These are phyloP conservation scores for Microtus pennsylvanicus DNA, from an alignment of 2,113 vertebrate species.

Conservation along the genomic window DNA sequence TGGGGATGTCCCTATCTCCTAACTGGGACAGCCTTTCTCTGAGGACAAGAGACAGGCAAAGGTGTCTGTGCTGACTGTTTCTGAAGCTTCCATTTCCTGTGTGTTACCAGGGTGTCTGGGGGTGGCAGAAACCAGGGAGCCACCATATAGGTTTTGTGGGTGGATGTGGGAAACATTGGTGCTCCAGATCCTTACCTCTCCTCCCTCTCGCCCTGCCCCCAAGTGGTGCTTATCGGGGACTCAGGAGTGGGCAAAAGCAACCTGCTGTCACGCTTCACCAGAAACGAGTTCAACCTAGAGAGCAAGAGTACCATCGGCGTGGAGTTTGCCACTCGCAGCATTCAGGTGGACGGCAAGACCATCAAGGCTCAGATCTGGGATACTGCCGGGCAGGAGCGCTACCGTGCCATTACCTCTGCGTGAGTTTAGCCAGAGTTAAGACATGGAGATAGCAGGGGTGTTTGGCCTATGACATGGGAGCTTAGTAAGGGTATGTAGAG, in stretches of 20 bases:
- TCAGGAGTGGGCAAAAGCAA: slow-evolving; percentile 99
- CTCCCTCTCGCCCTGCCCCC: neutral
- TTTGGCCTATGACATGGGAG: neutral
- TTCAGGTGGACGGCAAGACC: slow-evolving; percentile 98
- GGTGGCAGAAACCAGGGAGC: neutral
- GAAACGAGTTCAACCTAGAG: slow-evolving; percentile 99
- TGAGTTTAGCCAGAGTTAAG: slow-evolving; percentile 83
- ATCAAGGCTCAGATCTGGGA: slow-evolving; percentile 99
- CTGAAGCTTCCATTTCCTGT: neutral
- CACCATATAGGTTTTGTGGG: neutral
- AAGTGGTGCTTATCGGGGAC: slow-evolving; percentile 97
- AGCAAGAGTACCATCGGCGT: slow-evolving; percentile 99
- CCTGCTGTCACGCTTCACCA: slow-evolving; percentile 97
- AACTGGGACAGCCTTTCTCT: neutral
- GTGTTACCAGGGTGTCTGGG: neutral
- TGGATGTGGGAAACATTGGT: neutral
- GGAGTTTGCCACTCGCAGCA: slow-evolving; percentile 98
- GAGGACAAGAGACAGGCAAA: neutral
- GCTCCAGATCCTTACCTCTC: neutral
- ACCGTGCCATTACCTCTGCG: slow-evolving; percentile 98
- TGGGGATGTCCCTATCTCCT: neutral
- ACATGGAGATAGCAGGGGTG: neutral
- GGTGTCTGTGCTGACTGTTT: neutral
- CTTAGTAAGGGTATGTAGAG: neutral
- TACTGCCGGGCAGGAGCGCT: slow-evolving; percentile 97